Conservation (phyloP, 2,113 vertebrate species). For the Dromiciops gliroides region DNA sequence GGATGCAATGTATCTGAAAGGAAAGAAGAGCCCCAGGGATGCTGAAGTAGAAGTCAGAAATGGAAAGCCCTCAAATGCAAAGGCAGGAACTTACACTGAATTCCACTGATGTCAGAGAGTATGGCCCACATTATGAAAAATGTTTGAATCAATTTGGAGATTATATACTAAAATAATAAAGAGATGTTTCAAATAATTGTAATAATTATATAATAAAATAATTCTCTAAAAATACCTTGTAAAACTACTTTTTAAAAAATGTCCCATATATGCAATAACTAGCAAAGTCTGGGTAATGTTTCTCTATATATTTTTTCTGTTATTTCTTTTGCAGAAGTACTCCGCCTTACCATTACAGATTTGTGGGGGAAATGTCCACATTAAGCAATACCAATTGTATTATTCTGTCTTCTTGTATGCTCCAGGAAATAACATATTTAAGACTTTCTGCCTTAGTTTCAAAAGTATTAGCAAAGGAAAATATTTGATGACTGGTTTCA, state of each 20-base stretch:
- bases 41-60: neutral
- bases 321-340: neutral
- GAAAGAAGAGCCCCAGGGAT: neutral
- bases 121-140: neutral
- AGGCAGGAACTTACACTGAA: neutral
- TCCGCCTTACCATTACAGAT: neutral
- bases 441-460: neutral
- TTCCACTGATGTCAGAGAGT: neutral
- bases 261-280: neutral
- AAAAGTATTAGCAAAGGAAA: constrained; percentile 21
- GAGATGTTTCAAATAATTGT: neutral
- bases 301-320: neutral
- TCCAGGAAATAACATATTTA: neutral
- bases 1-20: neutral
- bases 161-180: constrained; percentile 9
- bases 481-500: constrained; percentile 35
- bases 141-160: constrained; percentile 22
- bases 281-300: neutral
- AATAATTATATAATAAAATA: constrained; percentile 40
- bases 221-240: neutral
- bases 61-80: neutral
- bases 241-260: constrained; percentile 39
- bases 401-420: neutral
- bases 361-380: neutral
- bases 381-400: neutral